These are phyloP conservation scores for Dascillus cervinus DNA, from an alignment of 2,888 invertebrate genomes.

Conservation along the genomic window DNA sequence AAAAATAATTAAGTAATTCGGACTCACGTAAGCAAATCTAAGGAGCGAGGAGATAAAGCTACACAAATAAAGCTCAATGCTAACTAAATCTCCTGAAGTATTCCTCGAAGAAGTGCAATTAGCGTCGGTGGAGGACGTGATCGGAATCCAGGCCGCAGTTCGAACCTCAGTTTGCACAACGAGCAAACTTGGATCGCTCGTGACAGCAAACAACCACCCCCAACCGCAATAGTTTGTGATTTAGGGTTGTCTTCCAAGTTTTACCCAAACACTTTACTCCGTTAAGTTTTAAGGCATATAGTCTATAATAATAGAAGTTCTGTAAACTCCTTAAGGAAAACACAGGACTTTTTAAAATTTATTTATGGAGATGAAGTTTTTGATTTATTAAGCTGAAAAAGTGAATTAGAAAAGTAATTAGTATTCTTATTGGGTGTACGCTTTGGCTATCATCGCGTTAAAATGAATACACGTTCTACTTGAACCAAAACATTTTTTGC, in stretches of 20 bases:
- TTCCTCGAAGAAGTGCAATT: constrained; percentile 41
- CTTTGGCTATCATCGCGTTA: too few species aligned
- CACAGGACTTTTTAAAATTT: too few species aligned
- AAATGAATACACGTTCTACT: too few species aligned
- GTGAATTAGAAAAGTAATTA: too few species aligned
- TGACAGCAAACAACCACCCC: constrained; percentile 28
- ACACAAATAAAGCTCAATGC: constrained; percentile 32
- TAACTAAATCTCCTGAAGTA: constrained; percentile 37
- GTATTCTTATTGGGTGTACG: too few species aligned
- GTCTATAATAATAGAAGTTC: too few species aligned
- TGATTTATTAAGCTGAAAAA: too few species aligned
- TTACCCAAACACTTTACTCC: too few species aligned
- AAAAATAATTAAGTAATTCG: constrained; percentile 37
- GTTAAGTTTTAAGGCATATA: too few species aligned
- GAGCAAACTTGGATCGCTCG: constrained; percentile 18
- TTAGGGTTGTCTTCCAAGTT: constrained; percentile 16
- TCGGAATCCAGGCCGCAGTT: constrained; percentile 32
- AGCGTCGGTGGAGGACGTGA: constrained; percentile 37
- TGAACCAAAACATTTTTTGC: too few species aligned
- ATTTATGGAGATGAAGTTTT: too few species aligned
- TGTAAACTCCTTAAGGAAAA: too few species aligned
- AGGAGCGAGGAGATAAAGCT: constrained; percentile 27
- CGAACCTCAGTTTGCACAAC: constrained; percentile 18
- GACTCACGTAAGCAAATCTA: constrained; percentile 36
- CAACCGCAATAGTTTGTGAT: constrained; percentile 18